These are phyloP conservation scores for Tribolium madens DNA, from an alignment of 1,140 invertebrate species.

Conservation along the genomic window DNA sequence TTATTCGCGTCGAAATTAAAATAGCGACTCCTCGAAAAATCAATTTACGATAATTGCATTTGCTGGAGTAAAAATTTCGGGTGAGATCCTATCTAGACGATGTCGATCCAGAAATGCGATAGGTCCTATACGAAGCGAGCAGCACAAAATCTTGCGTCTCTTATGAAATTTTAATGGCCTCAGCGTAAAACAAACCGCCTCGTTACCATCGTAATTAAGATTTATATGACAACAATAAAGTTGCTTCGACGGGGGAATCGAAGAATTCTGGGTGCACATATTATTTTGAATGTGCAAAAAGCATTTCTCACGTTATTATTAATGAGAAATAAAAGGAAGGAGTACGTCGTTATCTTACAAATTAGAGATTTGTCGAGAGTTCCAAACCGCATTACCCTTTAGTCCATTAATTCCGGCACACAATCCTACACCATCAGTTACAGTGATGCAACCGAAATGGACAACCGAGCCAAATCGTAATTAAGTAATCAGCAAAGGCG, in stretches of 20 bases:
- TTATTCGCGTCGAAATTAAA: conserved; percentile 52
- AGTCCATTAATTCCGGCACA: conserved; percentile 19
- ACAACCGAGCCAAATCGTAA: conserved; percentile 31
- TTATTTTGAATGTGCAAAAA: background rate
- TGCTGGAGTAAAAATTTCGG: conserved; percentile 44
- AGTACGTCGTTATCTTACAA: background rate
- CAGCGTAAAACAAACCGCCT: conserved; percentile 41
- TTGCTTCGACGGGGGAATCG: conserved; percentile 14
- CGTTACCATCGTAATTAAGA: conserved; percentile 43
- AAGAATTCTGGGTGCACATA: background rate
- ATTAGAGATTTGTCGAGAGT: conserved; percentile 11
- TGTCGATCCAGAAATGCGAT: conserved; percentile 44
- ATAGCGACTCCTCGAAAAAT: conserved; percentile 49
- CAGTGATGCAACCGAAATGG: conserved; percentile 29
- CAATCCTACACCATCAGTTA: conserved; percentile 33
- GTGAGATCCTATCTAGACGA: conserved; percentile 44
- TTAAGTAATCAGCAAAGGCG: conserved; percentile 28
- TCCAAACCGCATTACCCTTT: background rate
- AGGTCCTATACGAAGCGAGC: conserved; percentile 21
- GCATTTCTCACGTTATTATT: conserved; percentile 4
- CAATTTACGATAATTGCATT: conserved; percentile 54
- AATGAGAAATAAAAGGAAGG: background rate
- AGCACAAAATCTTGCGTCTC: conserved; percentile 7
- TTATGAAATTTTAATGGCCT: conserved; percentile 46
- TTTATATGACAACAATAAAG: conserved; percentile 41